Conservation (phyloP, 2,888 invertebrate genomes). For the Eristalis pertinax region DNA sequence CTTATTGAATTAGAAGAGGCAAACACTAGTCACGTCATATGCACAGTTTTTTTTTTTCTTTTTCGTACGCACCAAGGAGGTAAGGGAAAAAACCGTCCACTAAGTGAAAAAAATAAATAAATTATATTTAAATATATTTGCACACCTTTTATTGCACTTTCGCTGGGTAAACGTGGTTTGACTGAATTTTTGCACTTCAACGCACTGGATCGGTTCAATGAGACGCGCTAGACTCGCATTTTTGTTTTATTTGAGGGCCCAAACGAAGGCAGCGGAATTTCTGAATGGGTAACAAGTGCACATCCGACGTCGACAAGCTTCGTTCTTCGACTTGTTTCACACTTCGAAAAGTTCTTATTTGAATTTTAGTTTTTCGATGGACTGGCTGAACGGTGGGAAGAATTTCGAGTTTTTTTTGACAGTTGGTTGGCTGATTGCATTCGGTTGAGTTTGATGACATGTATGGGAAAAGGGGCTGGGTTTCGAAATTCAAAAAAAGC, state of each 20-base stretch:
- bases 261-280: constrained; percentile 58
- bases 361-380: constrained; percentile 50
- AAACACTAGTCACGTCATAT: constrained; percentile 67
- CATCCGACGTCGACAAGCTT: constrained; percentile 71
- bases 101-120: constrained; percentile 20
- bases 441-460: background rate
- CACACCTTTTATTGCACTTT: constrained; percentile 61
- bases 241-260: background rate
- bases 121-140: constrained; percentile 11
- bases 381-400: background rate
- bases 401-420: constrained; percentile 39
- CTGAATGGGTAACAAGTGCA: constrained; percentile 63
- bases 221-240: constrained; percentile 33
- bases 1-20: constrained; percentile 71
- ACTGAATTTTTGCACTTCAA: constrained; percentile 17
- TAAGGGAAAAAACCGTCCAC: constrained; percentile 40
- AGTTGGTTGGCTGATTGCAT: constrained; percentile 34
- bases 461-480: constrained; percentile 6
- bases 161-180: constrained; percentile 2
- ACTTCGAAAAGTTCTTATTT: constrained; percentile 70
- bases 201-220: constrained; percentile 27
- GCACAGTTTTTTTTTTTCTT: constrained; percentile 45
- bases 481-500: constrained; percentile 21
- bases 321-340: constrained; percentile 68
- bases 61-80: constrained; percentile 54